phyloP scores from a whole-genome alignment of 2,113 vertebrate genomes.

The Choloepus hoffmanni region DNA sequence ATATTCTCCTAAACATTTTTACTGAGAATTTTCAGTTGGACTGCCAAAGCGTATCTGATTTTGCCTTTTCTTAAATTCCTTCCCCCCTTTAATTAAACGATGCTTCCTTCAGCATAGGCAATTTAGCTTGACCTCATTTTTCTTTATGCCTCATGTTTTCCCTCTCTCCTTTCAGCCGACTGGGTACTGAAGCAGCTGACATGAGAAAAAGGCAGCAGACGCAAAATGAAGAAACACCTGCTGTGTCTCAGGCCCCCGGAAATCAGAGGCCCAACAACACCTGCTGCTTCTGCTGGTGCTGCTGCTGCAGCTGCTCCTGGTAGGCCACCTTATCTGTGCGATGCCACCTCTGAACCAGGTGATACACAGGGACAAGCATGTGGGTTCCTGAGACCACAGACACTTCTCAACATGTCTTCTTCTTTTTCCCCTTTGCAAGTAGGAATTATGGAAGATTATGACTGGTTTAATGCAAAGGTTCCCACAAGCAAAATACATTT shows the following conservation, averaged over 20 bases:
- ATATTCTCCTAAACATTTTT: neutral
- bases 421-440: neutral
- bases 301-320: constrained; percentile 93
- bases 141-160: constrained; percentile 76
- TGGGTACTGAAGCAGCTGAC: constrained; percentile 86
- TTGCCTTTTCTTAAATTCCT: neutral
- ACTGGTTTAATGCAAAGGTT: neutral
- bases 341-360: constrained; percentile 47
- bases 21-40: neutral
- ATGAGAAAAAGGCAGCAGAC: constrained; percentile 92
- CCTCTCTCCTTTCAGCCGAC: constrained; percentile 84
- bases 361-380: neutral
- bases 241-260: constrained; percentile 88
- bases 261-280: constrained; percentile 91
- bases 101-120: neutral
- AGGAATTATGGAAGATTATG: neutral
- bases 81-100: neutral
- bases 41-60: neutral
- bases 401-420: neutral
- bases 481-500: neutral
- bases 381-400: neutral
- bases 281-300: constrained; percentile 92
- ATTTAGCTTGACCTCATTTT: neutral
- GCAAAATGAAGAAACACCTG: constrained; percentile 89
- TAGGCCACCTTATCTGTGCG: constrained; percentile 83